These are phyloP conservation scores for Marasmarcha lunaedactyla DNA, from an alignment of 2,888 invertebrate species.

Conservation along the genomic window DNA sequence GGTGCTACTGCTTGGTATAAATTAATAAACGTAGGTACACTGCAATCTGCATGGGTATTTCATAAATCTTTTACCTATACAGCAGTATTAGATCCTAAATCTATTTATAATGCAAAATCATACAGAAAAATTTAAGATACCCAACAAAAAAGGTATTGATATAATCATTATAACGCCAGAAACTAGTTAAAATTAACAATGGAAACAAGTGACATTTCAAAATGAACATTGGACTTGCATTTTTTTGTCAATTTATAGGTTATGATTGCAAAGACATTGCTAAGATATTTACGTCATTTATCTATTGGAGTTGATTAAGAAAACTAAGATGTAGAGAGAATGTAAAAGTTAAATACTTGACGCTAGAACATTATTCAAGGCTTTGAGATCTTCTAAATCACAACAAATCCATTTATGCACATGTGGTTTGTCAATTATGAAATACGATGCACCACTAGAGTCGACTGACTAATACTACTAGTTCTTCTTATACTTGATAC, in stretches of 20 bases:
- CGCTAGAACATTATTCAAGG: constrained; percentile 42
- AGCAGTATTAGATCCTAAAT: too few species aligned
- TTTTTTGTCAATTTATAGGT: constrained; percentile 58
- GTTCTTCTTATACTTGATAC: too few species aligned
- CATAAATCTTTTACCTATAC: too few species aligned
- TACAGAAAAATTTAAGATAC: too few species aligned
- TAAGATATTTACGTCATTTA: constrained; percentile 5
- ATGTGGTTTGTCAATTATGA: constrained; percentile 61
- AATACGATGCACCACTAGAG: constrained; percentile 55
- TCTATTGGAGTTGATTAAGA: background rate
- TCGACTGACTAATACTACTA: constrained; percentile 46
- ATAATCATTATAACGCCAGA: too few species aligned
- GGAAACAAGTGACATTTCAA: constrained; percentile 15
- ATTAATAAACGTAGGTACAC: too few species aligned
- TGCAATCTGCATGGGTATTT: too few species aligned
- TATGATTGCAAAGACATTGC: constrained; percentile 25
- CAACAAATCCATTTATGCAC: constrained; percentile 57
- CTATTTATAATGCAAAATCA: too few species aligned
- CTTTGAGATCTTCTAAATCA: constrained; percentile 41
- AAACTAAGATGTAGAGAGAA: background rate
- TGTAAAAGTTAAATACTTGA: constrained; percentile 8
- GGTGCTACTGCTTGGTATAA: too few species aligned
- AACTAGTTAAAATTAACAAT: too few species aligned
- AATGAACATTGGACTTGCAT: constrained; percentile 56
- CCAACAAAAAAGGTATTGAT: too few species aligned